Evolutionary conservation across 1,140 invertebrate genomes (phyloP).

Genomic region (Megalopta genalis): DNA sequence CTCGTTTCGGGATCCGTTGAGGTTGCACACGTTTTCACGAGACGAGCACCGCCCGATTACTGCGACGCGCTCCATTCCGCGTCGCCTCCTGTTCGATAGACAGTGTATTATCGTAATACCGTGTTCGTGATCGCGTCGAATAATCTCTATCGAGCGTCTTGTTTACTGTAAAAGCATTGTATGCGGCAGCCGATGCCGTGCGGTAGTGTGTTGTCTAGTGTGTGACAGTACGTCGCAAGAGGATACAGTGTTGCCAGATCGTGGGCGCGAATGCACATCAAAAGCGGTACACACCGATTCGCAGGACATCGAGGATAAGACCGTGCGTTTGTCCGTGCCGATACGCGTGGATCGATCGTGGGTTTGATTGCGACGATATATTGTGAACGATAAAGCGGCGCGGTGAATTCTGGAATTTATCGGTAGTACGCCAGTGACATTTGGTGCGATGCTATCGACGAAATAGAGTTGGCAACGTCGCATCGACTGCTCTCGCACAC

Average conservation of each 20-base stretch:
- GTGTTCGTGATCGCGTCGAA: background rate
- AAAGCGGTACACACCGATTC: conserved; percentile 15
- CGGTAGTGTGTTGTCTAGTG: conserved; percentile 50
- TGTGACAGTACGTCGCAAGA: conserved; percentile 69
- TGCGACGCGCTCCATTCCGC: conserved; percentile 31
- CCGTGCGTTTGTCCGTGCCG: background rate
- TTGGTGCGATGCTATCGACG: conserved; percentile 63
- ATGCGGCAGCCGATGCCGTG: conserved; percentile 33
- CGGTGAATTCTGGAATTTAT: conserved; percentile 22
- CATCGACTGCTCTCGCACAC: conserved; percentile 59
- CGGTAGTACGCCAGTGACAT: conserved; percentile 56
- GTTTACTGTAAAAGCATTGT: conserved; percentile 31
- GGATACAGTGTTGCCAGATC: conserved; percentile 61
- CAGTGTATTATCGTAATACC: background rate
- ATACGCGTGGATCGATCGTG: background rate
- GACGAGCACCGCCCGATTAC: conserved; percentile 31
- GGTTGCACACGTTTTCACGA: conserved; percentile 67
- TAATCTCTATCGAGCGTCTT: conserved; percentile 26
- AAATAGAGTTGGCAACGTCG: conserved; percentile 71
- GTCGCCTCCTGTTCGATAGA: background rate
- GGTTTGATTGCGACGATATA: background rate
- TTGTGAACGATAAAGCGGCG: conserved; percentile 12
- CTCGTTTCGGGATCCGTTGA: conserved; percentile 74
- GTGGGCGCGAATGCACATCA: conserved; percentile 49
- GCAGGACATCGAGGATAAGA: background rate